phyloP scores from a whole-genome alignment of 2,888 invertebrate species.

The Mellilla xanthometata region DNA sequence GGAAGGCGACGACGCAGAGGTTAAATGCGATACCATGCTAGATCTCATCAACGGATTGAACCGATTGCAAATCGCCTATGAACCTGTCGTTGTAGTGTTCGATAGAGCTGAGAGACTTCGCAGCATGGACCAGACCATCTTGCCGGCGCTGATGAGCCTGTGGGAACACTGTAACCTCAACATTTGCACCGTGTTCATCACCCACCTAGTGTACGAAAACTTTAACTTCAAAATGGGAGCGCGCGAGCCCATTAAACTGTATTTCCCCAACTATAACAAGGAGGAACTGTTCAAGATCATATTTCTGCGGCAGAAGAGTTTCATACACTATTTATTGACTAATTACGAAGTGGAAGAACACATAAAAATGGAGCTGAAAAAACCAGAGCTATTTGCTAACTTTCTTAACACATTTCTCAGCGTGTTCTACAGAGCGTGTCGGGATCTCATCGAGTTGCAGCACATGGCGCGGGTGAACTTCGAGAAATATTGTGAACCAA shows the following conservation, averaged over 20 bases:
- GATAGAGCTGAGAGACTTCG: constrained; percentile 92
- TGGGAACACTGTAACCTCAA: constrained; percentile 88
- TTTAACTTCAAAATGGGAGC: constrained; percentile 87
- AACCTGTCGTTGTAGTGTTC: constrained; percentile 85
- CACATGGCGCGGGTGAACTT: constrained; percentile 91
- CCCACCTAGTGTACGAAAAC: constrained; percentile 91
- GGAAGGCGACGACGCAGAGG: constrained; percentile 57
- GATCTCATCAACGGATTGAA: constrained; percentile 84
- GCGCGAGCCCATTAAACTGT: constrained; percentile 87
- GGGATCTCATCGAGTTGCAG: constrained; percentile 92
- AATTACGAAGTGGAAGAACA: constrained; percentile 49
- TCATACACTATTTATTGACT: constrained; percentile 52
- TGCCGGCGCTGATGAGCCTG: constrained; percentile 88
- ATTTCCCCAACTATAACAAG: constrained; percentile 92
- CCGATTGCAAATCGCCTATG: constrained; percentile 47
- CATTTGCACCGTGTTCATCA: constrained; percentile 89
- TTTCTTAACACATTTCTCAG: constrained; percentile 92
- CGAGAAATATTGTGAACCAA: constrained; percentile 89
- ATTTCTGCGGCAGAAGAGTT: constrained; percentile 60
- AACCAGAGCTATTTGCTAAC: constrained; percentile 86
- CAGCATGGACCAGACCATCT: constrained; percentile 87
- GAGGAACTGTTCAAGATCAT: constrained; percentile 83
- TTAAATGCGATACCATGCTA: constrained; percentile 86
- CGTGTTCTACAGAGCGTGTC: constrained; percentile 92
- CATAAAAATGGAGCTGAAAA: constrained; percentile 55